Evolutionary conservation across 2,113 vertebrate genomes (phyloP).

Genomic region (Monarcha castaneiventris): DNA sequence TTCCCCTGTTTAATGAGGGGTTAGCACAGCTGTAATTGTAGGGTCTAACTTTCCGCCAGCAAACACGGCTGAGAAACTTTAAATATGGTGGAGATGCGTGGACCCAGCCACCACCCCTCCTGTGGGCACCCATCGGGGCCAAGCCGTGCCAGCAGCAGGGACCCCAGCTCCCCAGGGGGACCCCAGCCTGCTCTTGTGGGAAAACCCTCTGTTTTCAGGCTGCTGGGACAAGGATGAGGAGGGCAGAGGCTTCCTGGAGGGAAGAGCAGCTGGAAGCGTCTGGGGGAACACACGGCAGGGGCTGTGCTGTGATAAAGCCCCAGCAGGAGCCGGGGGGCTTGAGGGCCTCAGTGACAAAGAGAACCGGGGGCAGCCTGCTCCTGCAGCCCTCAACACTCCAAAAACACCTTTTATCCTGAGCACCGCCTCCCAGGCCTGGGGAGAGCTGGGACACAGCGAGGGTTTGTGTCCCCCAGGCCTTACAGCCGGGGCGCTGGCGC

Average conservation of each 20-base stretch:
- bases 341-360: conserved; percentile 23
- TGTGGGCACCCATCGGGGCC: not conserved
- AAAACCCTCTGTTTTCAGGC: not conserved
- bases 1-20: conserved; percentile 47
- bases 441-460: fast-evolving
- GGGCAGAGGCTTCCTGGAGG: not conserved
- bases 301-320: conserved; percentile 31
- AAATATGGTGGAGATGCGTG: not conserved
- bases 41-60: conserved; percentile 26
- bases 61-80: conserved; percentile 40
- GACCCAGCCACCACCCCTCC: not conserved
- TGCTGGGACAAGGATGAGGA: not conserved
- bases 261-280: not conserved
- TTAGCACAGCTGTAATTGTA: conserved; percentile 58
- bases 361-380: not conserved
- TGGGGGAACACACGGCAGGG: not conserved
- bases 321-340: not conserved
- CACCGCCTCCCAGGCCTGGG: not conserved
- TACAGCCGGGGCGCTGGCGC: not conserved
- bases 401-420: not conserved
- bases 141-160: not conserved
- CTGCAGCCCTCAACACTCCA: not conserved
- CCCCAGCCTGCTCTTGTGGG: not conserved
- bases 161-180: not conserved
- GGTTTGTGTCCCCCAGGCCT: not conserved